Base-by-base conservation (phyloP, 2,888 invertebrate genomes). In the Acleris sparsana region DNA sequence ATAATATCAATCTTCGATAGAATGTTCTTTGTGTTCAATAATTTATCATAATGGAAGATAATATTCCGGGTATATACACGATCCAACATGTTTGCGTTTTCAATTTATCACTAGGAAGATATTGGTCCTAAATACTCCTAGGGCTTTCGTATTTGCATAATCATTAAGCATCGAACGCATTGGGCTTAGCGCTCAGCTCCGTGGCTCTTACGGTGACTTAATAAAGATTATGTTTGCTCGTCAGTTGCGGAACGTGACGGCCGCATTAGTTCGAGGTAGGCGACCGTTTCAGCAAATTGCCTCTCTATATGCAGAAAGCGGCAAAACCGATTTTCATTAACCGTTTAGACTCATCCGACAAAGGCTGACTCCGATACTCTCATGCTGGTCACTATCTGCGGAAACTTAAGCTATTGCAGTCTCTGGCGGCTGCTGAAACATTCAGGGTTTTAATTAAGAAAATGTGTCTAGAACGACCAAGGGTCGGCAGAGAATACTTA, bases 241-340 rank as follows among this genome's bases (percentile, higher is more conserved):
- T 72, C 77, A 74, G 69, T 55, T 63, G 53, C 60, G 55, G 69
- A 72, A 72, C 70, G 69, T 68, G 69, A 75, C 78, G 81, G 84
- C 83, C 76, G 85, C 79, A 84, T 86, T 85, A 86, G 84, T 82
- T 82, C 79, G 82, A 84, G 80, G 81, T 81, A 78, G 78, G 73
- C 73, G 83, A 82, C 79, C 82, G 81, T 87, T 86, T 83, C 78
- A 85, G 80, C 83, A 86, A 88, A 88, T 86, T 85, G 81, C 85
- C 86, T 84, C 84, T 88, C 87, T 87, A 84, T 88, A 89, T 89
- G 88, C 89, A 87, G 85, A 87, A 85, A 88, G 80, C 84, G 80
- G 75, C 77, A 76, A 78, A 84, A 80, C 81, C 82, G 87, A 87
- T 88, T 88, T 89, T 89, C 87, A 88, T 88, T 89, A 88, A 86